phyloP scores from a whole-genome alignment of 92 coral and sea anemone species.

The Paramuricea clavata region DNA sequence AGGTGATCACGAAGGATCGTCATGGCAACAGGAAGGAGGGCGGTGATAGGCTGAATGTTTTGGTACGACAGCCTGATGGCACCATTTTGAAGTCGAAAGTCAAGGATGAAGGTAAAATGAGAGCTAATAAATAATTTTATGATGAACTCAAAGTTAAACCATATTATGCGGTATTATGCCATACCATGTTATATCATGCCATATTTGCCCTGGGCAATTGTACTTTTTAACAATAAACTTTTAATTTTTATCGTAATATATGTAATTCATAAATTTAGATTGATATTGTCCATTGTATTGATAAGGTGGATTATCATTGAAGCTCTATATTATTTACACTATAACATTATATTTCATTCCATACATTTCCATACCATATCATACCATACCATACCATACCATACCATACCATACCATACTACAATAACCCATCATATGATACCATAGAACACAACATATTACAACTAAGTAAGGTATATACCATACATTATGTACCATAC shows the following conservation, averaged over 20 bases:
- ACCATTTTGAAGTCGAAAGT: slow-evolving; percentile 73
- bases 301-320: too few relatives aligned
- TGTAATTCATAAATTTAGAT: too few relatives aligned
- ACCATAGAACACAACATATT: not conserved
- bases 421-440: not conserved
- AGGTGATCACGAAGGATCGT: slow-evolving; percentile 93
- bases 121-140: too few relatives aligned
- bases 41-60: slow-evolving; percentile 88
- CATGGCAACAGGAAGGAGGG: slow-evolving; percentile 94
- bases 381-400: not conserved
- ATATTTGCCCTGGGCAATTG: too few relatives aligned
- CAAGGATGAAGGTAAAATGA: slow-evolving; percentile 83
- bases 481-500: too few relatives aligned
- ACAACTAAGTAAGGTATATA: too few relatives aligned
- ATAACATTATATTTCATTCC: not conserved
- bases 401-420: not conserved
- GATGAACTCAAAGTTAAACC: too few relatives aligned
- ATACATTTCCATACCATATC: not conserved
- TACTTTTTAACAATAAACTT: too few relatives aligned
- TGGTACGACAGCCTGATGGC: slow-evolving; percentile 89
- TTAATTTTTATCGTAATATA: too few relatives aligned
- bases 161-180: not conserved
- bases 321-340: too few relatives aligned
- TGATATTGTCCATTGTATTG: too few relatives aligned
- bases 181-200: not conserved